Evolutionary conservation across 2,113 vertebrate species (phyloP).

Genomic region (Oryzias curvinotus): DNA sequence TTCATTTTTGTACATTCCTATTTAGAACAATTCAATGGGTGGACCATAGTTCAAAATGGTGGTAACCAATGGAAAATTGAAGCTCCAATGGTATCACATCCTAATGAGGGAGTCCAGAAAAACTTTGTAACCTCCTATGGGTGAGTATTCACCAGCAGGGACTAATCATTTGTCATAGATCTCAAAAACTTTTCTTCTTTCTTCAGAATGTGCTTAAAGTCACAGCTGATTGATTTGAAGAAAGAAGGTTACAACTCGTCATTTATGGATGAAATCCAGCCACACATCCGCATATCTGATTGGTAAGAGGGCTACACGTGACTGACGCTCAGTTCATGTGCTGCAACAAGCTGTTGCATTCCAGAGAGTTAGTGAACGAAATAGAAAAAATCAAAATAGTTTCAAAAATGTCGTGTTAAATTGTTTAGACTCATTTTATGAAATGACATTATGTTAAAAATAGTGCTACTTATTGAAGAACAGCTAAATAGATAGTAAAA

Average conservation of each 20-base stretch:
- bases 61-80: slow-evolving; percentile 69
- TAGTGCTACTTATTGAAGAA: too few species aligned
- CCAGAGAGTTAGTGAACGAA: too few species aligned
- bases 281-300: slow-evolving; percentile 73
- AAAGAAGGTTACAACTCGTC: slow-evolving; percentile 65
- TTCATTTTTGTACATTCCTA: background rate
- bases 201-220: slow-evolving; percentile 68
- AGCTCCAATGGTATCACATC: slow-evolving; percentile 16
- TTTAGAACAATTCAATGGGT: slow-evolving; percentile 54
- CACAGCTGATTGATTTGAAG: slow-evolving; percentile 69
- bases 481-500: too few species aligned
- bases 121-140: slow-evolving; percentile 75
- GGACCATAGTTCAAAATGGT: slow-evolving; percentile 60
- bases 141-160: slow-evolving; percentile 48
- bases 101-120: slow-evolving; percentile 45
- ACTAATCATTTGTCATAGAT: background rate
- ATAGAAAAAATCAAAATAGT: too few species aligned
- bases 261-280: slow-evolving; percentile 72
- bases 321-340: too few species aligned
- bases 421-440: too few species aligned
- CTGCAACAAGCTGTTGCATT: too few species aligned
- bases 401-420: too few species aligned
- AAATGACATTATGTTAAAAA: too few species aligned
- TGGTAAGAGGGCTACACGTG: slow-evolving; percentile 63
- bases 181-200: background rate